A percentile compares a stretch with the other conserved stretches of the same genome.
Evolutionary conservation across 2,797 vertebrate species (phyloP).

Genomic region (Tangara arthus): DNA sequence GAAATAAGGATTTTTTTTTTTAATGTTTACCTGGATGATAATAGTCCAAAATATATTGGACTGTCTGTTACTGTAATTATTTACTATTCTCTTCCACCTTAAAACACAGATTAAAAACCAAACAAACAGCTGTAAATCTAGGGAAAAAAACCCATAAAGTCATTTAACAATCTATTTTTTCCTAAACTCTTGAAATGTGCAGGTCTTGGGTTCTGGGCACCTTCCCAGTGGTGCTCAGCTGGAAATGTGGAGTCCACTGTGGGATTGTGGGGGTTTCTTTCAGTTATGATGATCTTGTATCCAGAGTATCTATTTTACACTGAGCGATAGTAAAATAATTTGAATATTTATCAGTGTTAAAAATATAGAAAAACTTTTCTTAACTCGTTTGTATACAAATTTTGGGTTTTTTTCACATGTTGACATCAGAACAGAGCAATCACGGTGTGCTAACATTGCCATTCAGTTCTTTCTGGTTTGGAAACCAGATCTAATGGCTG

Average conservation of each 20-base stretch:
- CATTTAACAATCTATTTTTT: background rate
- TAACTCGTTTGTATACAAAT: background rate
- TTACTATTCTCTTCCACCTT: background rate
- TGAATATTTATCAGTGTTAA: background rate
- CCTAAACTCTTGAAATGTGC: background rate
- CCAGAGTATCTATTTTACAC: background rate
- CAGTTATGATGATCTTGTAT: background rate
- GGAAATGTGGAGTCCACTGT: background rate
- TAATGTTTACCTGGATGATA: background rate
- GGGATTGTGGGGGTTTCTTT: background rate
- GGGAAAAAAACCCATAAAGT: background rate
- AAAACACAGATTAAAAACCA: background rate
- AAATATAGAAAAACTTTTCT: background rate
- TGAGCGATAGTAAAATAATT: background rate
- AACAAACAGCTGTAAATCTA: background rate
- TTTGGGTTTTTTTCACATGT: background rate
- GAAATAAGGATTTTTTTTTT: background rate
- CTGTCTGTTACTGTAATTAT: background rate
- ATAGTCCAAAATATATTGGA: background rate
- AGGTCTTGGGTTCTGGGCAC: background rate
- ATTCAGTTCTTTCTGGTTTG: background rate
- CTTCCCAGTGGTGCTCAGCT: background rate
- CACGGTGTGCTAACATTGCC: background rate
- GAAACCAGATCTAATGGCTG: background rate
- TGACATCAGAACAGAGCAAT: background rate